Percentiles rank a stretch among this genome's conserved stretches.
Evolutionary conservation across 2,797 vertebrate genomes (phyloP).

Genomic region (Sebastes paucispinis): DNA sequence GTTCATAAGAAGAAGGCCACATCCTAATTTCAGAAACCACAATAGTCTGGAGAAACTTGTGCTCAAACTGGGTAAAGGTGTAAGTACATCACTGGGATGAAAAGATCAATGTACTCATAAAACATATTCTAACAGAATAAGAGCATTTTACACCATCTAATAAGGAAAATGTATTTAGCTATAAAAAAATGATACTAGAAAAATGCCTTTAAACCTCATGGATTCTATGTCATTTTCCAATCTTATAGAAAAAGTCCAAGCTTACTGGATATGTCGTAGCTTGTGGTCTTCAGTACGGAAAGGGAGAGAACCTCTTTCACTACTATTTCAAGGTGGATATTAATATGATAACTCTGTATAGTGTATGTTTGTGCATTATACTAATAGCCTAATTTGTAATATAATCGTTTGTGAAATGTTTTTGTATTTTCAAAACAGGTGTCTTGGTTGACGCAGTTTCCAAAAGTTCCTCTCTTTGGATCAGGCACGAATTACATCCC

Average conservation of each 20-base stretch:
- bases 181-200: not conserved
- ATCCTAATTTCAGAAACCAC: slow-evolving; percentile 86
- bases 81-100: slow-evolving; percentile 65
- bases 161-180: not conserved
- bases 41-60: slow-evolving; percentile 88
- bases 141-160: not conserved
- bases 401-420: not conserved
- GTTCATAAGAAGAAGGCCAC: slow-evolving; percentile 85
- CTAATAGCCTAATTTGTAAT: not conserved
- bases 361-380: not conserved
- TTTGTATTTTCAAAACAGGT: slow-evolving; percentile 61
- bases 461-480: slow-evolving; percentile 87
- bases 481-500: slow-evolving; percentile 88
- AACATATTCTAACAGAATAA: not conserved
- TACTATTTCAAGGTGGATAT: slow-evolving; percentile 92
- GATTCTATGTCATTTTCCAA: not conserved
- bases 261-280: slow-evolving; percentile 87
- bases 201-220: not conserved
- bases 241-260: slow-evolving; percentile 76
- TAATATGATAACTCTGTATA: not conserved
- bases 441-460: slow-evolving; percentile 87
- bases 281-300: slow-evolving; percentile 90
- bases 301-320: slow-evolving; percentile 89
- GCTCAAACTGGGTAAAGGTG: slow-evolving; percentile 86
- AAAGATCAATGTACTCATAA: not conserved